phyloP scores from a whole-genome alignment of 2,113 vertebrate genomes.

The Gymnarchus niloticus region DNA sequence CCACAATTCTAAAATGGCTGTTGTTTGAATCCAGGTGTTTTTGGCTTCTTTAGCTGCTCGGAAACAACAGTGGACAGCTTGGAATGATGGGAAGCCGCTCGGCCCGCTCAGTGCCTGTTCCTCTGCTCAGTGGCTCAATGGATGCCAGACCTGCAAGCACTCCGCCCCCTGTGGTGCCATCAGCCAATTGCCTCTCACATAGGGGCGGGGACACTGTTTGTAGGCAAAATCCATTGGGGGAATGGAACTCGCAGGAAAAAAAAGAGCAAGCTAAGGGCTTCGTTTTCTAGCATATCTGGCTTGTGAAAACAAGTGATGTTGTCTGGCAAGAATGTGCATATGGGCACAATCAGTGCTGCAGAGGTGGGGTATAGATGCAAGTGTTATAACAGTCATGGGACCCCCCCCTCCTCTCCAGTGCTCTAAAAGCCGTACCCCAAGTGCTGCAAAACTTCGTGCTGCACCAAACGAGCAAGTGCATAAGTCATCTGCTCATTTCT shows the following conservation, averaged over 20 bases:
- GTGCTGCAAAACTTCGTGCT: background rate
- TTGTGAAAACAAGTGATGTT: background rate
- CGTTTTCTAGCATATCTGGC: conserved; percentile 6
- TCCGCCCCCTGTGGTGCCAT: background rate
- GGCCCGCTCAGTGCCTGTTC: background rate
- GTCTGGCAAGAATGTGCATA: conserved; percentile 9
- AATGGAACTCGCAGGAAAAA: background rate
- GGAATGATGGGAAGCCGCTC: background rate
- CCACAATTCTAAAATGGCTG: background rate
- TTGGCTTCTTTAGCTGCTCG: background rate
- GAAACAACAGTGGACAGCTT: conserved; percentile 3
- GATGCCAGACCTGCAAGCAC: conserved; percentile 13
- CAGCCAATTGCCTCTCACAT: background rate
- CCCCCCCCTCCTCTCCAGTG: background rate
- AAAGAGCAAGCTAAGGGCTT: background rate
- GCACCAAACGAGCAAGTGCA: background rate
- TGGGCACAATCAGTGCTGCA: background rate
- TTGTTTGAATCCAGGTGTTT: background rate
- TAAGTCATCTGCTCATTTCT: background rate
- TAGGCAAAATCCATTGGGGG: background rate
- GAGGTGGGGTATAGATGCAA: background rate
- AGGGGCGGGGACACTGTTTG: background rate
- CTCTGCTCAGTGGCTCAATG: conserved; percentile 7
- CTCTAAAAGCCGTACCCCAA: no score
- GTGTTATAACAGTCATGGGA: background rate